Base-by-base conservation (phyloP, 2,113 vertebrate genomes). In the Hassar affinis region DNA sequence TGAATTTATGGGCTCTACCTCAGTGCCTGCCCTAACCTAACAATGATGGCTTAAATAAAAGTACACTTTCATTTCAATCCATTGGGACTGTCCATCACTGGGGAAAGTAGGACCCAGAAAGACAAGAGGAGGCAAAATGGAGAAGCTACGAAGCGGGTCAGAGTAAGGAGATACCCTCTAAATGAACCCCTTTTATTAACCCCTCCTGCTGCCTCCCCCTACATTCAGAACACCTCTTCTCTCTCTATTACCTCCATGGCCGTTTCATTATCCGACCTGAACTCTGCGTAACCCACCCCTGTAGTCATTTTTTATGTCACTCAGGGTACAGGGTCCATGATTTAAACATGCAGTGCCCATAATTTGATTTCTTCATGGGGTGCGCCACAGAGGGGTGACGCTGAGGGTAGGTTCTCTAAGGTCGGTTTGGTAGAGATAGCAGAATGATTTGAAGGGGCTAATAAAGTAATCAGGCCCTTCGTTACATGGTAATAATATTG, bases 291-390 rank as follows among this genome's bases (percentile, higher is more conserved):
- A 95, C 94, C 94, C 38, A 42, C 93, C 92, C 89, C 90, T 88
- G 85, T 42, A 92, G 93, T 94, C 93, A 95, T 95, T 94, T 94
- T 94, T 95, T 95, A 95, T 95, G 94, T 95, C 94, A 94, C 87
- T 90, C 87, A 80, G 93, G 92, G 93, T 93, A 92, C 91, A 87
- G 84, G 88, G 91, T 92, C 75, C 79, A 90, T 95, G 94, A 95
- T 95, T 95, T 95, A 95, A 93, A 90, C 91, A 91, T 90, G 91
- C 91, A 90, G 92, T 93, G 91, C 90, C 93, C 93, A 93, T 95
- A 94, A 95, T 95, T 94, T 95, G 94, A 95, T 95, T 95, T 95
- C 93, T 94, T 94, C 92, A 91, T 91, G 66, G 91, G 92, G 90
- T 85, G 83, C 85, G 85, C 88, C 78, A 81, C 45, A 17, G 78